A percentile compares a stretch with the other conserved stretches of the same genome.
Evolutionary conservation across 2,797 vertebrate species (phyloP).

Genomic region (Eidolon dupreanum): DNA sequence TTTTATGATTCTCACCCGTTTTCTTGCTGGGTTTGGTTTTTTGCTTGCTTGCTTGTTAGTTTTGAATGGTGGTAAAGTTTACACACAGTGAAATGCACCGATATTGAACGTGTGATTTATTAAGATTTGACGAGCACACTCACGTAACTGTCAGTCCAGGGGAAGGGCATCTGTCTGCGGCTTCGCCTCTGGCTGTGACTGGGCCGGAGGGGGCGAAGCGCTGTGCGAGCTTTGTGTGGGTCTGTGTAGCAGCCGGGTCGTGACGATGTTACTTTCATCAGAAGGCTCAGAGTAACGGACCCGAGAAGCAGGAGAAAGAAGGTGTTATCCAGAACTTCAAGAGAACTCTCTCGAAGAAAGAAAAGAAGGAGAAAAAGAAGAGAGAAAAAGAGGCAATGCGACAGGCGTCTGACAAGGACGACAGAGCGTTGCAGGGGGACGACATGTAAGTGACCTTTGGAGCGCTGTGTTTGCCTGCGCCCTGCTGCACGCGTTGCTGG

Average conservation of each 20-base stretch:
- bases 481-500: too few relatives aligned
- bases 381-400: conserved; percentile 93
- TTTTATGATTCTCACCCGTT: background rate
- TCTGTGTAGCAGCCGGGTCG: background rate
- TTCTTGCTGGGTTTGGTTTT: background rate
- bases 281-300: conserved; percentile 97
- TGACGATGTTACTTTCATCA: conserved; percentile 78
- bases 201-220: accelerated
- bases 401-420: conserved; percentile 93
- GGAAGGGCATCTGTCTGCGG: accelerated
- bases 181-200: background rate
- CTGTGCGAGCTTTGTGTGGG: accelerated
- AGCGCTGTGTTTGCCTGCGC: too few relatives aligned
- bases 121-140: background rate
- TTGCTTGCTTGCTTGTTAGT: background rate
- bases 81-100: background rate
- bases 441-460: conserved; percentile 86
- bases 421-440: conserved; percentile 88
- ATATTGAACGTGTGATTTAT: background rate
- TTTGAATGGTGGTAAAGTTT: background rate
- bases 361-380: conserved; percentile 98
- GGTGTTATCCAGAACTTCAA: conserved; percentile 99
- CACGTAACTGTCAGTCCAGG: accelerated
- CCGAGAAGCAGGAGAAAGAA: conserved; percentile 97
- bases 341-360: conserved; percentile 97